Percentiles rank a stretch among this genome's conserved stretches.
phyloP scores from a whole-genome alignment of 2,113 vertebrate species.

The Nycticebus coucang region DNA sequence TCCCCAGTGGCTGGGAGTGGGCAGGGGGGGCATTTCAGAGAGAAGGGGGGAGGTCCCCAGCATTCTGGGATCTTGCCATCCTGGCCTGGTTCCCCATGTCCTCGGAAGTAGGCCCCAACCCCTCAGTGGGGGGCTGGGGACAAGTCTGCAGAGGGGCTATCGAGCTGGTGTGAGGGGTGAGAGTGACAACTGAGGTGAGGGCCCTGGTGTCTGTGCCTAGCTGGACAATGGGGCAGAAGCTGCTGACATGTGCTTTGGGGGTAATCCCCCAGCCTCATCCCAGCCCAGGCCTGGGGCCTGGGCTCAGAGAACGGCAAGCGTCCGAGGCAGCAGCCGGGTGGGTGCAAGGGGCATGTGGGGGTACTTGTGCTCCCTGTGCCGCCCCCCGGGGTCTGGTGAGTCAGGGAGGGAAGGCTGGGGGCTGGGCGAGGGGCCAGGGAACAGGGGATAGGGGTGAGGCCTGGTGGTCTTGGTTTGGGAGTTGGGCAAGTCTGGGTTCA shows the following conservation, averaged over 20 bases:
- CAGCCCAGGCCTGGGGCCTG: not conserved
- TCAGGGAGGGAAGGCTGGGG: constrained; percentile 62
- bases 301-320: constrained; percentile 51
- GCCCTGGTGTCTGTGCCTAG: not conserved
- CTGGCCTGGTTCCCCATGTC: not conserved
- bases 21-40: constrained; percentile 75
- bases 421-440: not conserved
- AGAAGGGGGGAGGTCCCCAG: constrained; percentile 43
- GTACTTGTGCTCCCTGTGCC: constrained; percentile 72
- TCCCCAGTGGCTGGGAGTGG: constrained; percentile 63
- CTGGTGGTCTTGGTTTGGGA: constrained; percentile 19
- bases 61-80: constrained; percentile 38
- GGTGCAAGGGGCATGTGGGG: constrained; percentile 71
- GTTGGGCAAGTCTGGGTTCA: not conserved
- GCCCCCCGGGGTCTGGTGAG: constrained; percentile 74
- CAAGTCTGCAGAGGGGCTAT: not conserved
- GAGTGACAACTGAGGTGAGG: not conserved
- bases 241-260: constrained; percentile 57
- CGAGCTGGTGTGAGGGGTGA: not conserved
- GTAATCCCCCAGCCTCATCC: constrained; percentile 65
- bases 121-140: not conserved
- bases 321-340: constrained; percentile 28
- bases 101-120: not conserved
- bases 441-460: not conserved
- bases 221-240: constrained; percentile 57